Percentiles rank a stretch among this genome's conserved stretches.
These are phyloP conservation scores for Florisuga fusca DNA, from an alignment of 2,797 vertebrate species.

Conservation along the genomic window DNA sequence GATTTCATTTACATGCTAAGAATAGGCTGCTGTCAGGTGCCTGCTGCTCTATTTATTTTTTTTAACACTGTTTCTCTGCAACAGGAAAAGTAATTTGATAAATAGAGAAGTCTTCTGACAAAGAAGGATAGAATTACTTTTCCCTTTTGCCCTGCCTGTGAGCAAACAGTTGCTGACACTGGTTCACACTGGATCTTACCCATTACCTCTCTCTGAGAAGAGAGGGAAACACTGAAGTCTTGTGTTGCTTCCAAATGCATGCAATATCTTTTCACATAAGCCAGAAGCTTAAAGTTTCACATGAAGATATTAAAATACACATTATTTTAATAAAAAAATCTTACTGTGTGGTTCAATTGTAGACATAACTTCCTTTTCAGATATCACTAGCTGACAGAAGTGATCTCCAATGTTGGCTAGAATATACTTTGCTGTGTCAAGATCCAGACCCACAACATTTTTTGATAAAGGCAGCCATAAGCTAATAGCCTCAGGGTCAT, in stretches of 20 bases:
- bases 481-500: slow-evolving; percentile 80
- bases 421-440: slow-evolving; percentile 85
- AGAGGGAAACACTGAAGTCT: not conserved
- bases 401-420: slow-evolving; percentile 85
- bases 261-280: not conserved
- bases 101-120: not conserved
- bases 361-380: slow-evolving; percentile 84
- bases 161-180: not conserved
- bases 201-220: not conserved
- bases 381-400: slow-evolving; percentile 84
- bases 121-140: not conserved
- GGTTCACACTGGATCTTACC: not conserved
- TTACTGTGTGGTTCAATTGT: slow-evolving; percentile 84
- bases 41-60: not conserved
- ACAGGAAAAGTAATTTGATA: not conserved
- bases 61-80: not conserved
- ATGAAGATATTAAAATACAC: not conserved
- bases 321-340: slow-evolving; percentile 32
- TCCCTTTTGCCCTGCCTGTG: not conserved
- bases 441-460: slow-evolving; percentile 79
- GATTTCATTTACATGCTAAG: not conserved
- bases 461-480: slow-evolving; percentile 81
- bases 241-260: not conserved
- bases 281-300: not conserved
- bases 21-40: not conserved